Percentiles rank a stretch among this genome's conserved stretches.
Evolutionary conservation across 2,797 vertebrate genomes (phyloP).

Genomic region (Tapirus indicus): DNA sequence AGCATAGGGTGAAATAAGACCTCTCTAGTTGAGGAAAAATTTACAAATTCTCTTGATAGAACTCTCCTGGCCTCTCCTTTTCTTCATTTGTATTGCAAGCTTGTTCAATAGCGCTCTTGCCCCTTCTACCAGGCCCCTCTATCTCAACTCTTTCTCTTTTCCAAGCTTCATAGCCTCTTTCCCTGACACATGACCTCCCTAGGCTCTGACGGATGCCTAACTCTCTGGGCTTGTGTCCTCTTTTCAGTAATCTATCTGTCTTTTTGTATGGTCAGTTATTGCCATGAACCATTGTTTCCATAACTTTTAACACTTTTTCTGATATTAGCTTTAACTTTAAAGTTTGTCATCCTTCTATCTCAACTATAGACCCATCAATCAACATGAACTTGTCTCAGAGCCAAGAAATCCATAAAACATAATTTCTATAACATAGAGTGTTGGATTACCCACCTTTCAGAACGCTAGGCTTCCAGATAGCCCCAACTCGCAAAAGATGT

Average conservation of each 20-base stretch:
- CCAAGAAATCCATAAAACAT: slow-evolving; percentile 17
- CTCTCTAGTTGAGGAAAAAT: background rate
- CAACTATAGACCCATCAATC: slow-evolving; percentile 16
- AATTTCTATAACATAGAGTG: background rate
- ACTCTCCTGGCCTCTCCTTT: slow-evolving; percentile 54
- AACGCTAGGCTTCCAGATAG: slow-evolving; percentile 22
- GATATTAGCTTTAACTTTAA: slow-evolving; percentile 61
- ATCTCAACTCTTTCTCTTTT: slow-evolving; percentile 39
- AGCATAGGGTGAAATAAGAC: background rate
- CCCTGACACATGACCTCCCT: background rate
- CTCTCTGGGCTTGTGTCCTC: background rate
- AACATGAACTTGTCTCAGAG: slow-evolving; percentile 51
- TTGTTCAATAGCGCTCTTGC: background rate
- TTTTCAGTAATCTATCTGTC: background rate
- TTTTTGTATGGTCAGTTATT: slow-evolving; percentile 32
- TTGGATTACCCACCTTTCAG: background rate
- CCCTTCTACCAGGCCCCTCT: background rate
- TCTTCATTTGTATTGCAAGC: slow-evolving; percentile 26
- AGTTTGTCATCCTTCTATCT: slow-evolving; percentile 42
- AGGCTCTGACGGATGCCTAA: background rate
- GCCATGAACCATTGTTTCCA: slow-evolving; percentile 28
- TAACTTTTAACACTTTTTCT: slow-evolving; percentile 56
- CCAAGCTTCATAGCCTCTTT: slow-evolving; percentile 16
- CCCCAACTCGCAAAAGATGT: background rate
- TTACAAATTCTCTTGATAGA: background rate